phyloP scores from a whole-genome alignment of 2,888 invertebrate genomes.

The Pollenia labialis region DNA sequence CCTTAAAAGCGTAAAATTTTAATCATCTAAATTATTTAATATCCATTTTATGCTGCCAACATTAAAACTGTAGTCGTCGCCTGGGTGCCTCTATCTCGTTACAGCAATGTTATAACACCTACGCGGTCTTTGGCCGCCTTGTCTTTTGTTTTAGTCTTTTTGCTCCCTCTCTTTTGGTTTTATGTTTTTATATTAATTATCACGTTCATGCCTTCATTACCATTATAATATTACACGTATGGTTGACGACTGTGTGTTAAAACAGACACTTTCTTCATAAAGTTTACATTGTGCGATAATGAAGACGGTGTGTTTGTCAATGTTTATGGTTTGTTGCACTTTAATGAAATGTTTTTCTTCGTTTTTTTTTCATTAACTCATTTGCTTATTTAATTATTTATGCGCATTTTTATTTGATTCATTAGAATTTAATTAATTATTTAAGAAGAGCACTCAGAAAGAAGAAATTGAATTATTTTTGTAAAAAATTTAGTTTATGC shows the following conservation, averaged over 20 bases:
- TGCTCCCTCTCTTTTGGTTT: background rate
- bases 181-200: slow-evolving; percentile 29
- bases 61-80: background rate
- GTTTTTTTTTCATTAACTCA: background rate
- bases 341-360: background rate
- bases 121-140: background rate
- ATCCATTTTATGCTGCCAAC: background rate
- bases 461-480: background rate
- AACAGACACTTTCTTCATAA: slow-evolving; percentile 22
- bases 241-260: background rate
- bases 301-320: background rate
- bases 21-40: background rate
- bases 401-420: slow-evolving; percentile 1
- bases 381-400: background rate
- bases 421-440: slow-evolving; percentile 18
- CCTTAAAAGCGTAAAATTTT: background rate
- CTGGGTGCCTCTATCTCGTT: background rate
- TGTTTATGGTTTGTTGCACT: slow-evolving; percentile 20
- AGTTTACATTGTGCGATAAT: slow-evolving; percentile 11
- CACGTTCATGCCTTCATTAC: slow-evolving; percentile 10
- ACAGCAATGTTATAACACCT: no score
- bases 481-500: background rate
- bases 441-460: background rate
- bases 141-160: background rate
- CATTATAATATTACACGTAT: slow-evolving; percentile 17